A percentile compares a stretch with the other conserved stretches of the same genome.
These are phyloP conservation scores for Drosophila paranaensis DNA, from an alignment of 2,888 invertebrate genomes.

Conservation along the genomic window DNA sequence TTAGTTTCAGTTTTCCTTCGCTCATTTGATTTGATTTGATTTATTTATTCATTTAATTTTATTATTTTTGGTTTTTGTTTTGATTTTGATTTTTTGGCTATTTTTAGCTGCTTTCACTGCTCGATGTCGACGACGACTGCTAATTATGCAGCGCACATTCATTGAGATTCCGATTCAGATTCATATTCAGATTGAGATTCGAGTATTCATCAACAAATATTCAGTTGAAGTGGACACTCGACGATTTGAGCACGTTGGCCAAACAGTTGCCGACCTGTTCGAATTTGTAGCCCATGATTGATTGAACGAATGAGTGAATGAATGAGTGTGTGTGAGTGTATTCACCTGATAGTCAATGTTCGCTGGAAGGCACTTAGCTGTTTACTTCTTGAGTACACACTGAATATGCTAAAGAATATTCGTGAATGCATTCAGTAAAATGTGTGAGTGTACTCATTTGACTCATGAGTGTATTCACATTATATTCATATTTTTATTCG, in stretches of 20 bases:
- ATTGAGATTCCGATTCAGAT: slow-evolving; percentile 29
- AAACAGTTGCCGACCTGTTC: slow-evolving; percentile 28
- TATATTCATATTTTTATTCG: no score
- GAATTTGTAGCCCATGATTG: slow-evolving; percentile 9
- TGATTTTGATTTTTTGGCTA: slow-evolving; percentile 21
- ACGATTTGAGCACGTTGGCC: slow-evolving; percentile 25
- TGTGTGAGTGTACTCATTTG: neutral
- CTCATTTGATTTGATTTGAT: slow-evolving; percentile 7
- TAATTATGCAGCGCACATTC: slow-evolving; percentile 66
- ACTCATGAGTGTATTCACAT: neutral
- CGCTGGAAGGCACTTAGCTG: no score
- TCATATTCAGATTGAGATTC: slow-evolving; percentile 18
- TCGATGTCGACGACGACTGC: slow-evolving; percentile 57
- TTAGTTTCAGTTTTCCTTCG: neutral
- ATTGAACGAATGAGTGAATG: slow-evolving; percentile 2
- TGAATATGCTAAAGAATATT: no score
- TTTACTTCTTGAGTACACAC: no score
- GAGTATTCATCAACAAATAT: slow-evolving; percentile 57
- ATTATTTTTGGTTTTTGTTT: slow-evolving; percentile 9
- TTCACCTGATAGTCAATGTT: slow-evolving; percentile 11
- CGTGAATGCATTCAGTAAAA: neutral
- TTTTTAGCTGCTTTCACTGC: slow-evolving; percentile 69
- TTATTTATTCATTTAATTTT: neutral
- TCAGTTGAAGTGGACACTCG: slow-evolving; percentile 53
- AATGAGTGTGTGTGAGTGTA: slow-evolving; percentile 1